Evolutionary conservation across 2,113 vertebrate genomes (phyloP).

Genomic region (Colinus virginianus): DNA sequence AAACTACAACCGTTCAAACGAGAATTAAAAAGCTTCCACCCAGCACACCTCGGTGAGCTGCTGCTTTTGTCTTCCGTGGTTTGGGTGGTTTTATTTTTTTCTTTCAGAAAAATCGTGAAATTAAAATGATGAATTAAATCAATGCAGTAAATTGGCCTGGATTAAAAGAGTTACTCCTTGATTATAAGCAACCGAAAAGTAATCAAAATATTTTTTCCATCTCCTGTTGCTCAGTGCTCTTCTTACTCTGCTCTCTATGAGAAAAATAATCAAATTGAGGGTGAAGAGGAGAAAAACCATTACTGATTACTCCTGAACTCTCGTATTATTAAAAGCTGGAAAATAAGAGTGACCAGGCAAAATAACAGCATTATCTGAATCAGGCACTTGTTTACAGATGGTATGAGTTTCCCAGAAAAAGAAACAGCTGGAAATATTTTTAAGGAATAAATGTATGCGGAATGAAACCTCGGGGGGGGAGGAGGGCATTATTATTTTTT

Average conservation of each 20-base stretch:
- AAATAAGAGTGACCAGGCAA: conserved; percentile 40
- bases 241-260: background rate
- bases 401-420: background rate
- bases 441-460: conserved; percentile 1
- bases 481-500: conserved; percentile 42
- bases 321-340: conserved; percentile 14
- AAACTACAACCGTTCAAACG: background rate
- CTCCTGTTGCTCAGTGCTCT: conserved; percentile 50
- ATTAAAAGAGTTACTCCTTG: conserved; percentile 52
- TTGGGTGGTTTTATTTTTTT: background rate
- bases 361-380: conserved; percentile 37
- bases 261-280: conserved; percentile 61
- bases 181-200: conserved; percentile 56
- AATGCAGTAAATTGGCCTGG: conserved; percentile 15
- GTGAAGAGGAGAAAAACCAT: conserved; percentile 50
- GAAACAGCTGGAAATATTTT: conserved; percentile 62
- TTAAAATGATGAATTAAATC: conserved; percentile 62
- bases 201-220: conserved; percentile 63
- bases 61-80: background rate
- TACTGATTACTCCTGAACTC: conserved; percentile 41
- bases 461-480: conserved; percentile 2
- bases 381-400: conserved; percentile 44
- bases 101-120: background rate
- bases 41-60: fast-evolving
- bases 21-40: background rate